A percentile compares a stretch with the other conserved stretches of the same genome.
Conservation (phyloP, 2,113 vertebrate genomes). For the Tonatia bakeri region DNA sequence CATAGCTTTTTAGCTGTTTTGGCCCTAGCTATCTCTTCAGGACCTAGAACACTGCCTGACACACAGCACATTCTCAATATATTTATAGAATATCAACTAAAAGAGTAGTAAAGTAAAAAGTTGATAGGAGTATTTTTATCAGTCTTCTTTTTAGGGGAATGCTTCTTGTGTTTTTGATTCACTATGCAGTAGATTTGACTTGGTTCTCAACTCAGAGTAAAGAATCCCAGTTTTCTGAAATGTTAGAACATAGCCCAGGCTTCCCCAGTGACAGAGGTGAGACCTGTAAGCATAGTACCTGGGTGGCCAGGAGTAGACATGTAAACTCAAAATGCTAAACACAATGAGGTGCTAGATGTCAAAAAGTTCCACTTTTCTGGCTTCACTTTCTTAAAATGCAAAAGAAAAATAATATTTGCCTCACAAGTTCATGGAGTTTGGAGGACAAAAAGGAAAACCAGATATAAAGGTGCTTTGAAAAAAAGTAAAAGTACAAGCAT, state of each 20-base stretch:
- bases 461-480: background rate
- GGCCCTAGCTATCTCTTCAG: background rate
- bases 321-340: background rate
- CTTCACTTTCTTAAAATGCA: background rate
- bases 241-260: background rate
- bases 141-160: background rate
- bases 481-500: background rate
- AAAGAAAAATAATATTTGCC: background rate
- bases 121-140: background rate
- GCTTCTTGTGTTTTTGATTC: background rate
- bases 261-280: background rate
- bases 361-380: background rate
- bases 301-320: background rate
- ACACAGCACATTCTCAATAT: background rate
- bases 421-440: background rate
- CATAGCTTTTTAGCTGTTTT: background rate
- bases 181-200: background rate
- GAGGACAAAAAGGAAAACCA: background rate
- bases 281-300: background rate
- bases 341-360: background rate
- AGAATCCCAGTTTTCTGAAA: background rate
- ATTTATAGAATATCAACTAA: background rate
- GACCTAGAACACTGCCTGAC: background rate
- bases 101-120: background rate
- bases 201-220: background rate